Percentiles rank a stretch among this genome's conserved stretches.
Evolutionary conservation across 2,797 vertebrate genomes (phyloP).

Genomic region (Syngnathus rostellatus): DNA sequence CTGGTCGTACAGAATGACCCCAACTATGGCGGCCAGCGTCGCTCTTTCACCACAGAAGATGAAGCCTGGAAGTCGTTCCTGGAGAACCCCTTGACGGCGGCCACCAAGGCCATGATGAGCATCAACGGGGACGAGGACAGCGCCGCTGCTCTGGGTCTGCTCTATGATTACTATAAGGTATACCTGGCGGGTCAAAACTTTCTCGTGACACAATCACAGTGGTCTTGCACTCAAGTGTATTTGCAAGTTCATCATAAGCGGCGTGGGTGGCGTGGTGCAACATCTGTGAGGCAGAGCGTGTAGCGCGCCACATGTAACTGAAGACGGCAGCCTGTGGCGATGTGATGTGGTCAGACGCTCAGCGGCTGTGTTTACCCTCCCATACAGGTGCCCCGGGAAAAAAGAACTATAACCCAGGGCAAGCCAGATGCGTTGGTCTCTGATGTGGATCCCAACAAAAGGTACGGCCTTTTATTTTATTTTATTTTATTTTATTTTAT

Average conservation of each 20-base stretch:
- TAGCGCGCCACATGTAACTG: constrained; percentile 32
- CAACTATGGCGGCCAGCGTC: constrained; percentile 80
- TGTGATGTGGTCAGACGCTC: constrained; percentile 66
- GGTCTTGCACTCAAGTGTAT: background rate
- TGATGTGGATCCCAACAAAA: constrained; percentile 94
- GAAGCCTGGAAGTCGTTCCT: constrained; percentile 98
- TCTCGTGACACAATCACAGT: background rate
- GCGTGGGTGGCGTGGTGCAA: background rate
- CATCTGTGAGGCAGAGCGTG: constrained; percentile 45
- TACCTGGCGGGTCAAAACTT: background rate
- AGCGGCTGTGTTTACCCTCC: constrained; percentile 67
- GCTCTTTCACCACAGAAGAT: constrained; percentile 89
- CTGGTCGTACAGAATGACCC: constrained; percentile 95
- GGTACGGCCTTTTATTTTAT: constrained; percentile 61
- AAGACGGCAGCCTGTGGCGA: constrained; percentile 48
- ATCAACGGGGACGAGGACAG: constrained; percentile 98
- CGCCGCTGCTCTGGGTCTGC: constrained; percentile 85
- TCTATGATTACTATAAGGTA: constrained; percentile 86
- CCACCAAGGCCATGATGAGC: constrained; percentile 99
- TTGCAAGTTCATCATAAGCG: background rate
- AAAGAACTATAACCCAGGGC: constrained; percentile 78
- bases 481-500: too few relatives aligned
- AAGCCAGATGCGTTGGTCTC: constrained; percentile 84
- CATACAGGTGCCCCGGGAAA: constrained; percentile 88
- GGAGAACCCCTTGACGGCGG: constrained; percentile 95